Evolutionary conservation across 2,797 vertebrate species (phyloP).

Genomic region (Ctenopoma kingsleyae): DNA sequence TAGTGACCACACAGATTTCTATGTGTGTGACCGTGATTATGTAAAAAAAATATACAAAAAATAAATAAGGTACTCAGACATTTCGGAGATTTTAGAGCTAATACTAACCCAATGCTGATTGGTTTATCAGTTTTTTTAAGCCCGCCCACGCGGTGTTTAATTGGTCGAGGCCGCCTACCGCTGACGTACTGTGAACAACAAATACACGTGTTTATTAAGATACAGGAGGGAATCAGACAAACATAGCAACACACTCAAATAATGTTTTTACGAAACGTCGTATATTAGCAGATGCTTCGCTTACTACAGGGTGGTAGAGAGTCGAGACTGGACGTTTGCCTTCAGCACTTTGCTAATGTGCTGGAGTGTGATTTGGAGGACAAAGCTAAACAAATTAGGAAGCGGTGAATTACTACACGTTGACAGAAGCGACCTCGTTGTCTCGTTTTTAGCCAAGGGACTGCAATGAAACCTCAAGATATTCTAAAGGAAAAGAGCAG

Average conservation of each 20-base stretch:
- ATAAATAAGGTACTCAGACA: too few relatives aligned
- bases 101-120: constrained; percentile 59
- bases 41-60: background rate
- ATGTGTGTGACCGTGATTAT: background rate
- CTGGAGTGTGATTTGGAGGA: constrained; percentile 15
- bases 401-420: constrained; percentile 49
- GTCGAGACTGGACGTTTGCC: background rate
- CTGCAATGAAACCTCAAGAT: constrained; percentile 76
- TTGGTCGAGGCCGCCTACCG: constrained; percentile 62
- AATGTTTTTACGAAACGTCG: background rate
- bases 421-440: constrained; percentile 19
- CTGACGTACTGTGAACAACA: constrained; percentile 59
- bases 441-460: constrained; percentile 26
- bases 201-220: constrained; percentile 59
- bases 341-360: constrained; percentile 1
- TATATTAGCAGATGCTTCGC: background rate
- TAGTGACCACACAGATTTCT: background rate
- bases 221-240: background rate
- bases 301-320: background rate
- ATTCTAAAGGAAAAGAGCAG: constrained; percentile 63
- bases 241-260: background rate
- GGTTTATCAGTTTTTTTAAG: constrained; percentile 17
- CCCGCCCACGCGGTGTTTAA: constrained; percentile 51
- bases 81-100: too few relatives aligned
- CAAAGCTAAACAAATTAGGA: constrained; percentile 2